Percentiles rank a stretch among this genome's conserved stretches.
phyloP scores from a whole-genome alignment of 2,797 vertebrate genomes.

The Adelosebastes latens region DNA sequence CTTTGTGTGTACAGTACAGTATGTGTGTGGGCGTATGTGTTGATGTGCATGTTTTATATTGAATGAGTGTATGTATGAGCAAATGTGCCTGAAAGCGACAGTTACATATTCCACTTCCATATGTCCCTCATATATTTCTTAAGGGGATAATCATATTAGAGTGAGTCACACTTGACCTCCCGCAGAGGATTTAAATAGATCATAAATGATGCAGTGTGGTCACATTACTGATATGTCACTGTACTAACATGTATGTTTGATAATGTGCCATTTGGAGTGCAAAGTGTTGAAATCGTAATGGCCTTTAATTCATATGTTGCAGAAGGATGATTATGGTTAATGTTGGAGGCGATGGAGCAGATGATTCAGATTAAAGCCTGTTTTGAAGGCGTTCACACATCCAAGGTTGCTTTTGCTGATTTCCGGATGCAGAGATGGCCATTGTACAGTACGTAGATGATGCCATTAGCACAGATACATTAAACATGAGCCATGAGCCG shows the following conservation, averaged over 20 bases:
- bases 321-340: slow-evolving; percentile 42
- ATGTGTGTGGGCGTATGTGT: slow-evolving; percentile 28
- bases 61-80: slow-evolving; percentile 37
- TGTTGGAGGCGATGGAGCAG: slow-evolving; percentile 37
- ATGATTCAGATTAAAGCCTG: slow-evolving; percentile 51
- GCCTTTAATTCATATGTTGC: slow-evolving; percentile 43
- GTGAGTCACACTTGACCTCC: slow-evolving; percentile 71
- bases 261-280: slow-evolving; percentile 23
- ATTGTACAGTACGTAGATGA: slow-evolving; percentile 72
- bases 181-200: slow-evolving; percentile 64
- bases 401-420: slow-evolving; percentile 47
- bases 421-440: slow-evolving; percentile 57
- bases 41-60: slow-evolving; percentile 46
- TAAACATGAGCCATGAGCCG: slow-evolving; percentile 77
- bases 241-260: slow-evolving; percentile 30
- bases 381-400: slow-evolving; percentile 61
- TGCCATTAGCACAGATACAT: slow-evolving; percentile 81
- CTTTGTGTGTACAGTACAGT: slow-evolving; percentile 6
- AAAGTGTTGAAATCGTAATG: slow-evolving; percentile 8
- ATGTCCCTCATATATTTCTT: slow-evolving; percentile 57
- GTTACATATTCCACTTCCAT: slow-evolving; percentile 62
- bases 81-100: slow-evolving; percentile 49
- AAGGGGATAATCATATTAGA: slow-evolving; percentile 67
- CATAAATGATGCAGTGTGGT: slow-evolving; percentile 54
- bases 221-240: slow-evolving; percentile 38